These are phyloP conservation scores for Odocoileus hemionus DNA, from an alignment of 2,113 vertebrate species.

Conservation along the genomic window DNA sequence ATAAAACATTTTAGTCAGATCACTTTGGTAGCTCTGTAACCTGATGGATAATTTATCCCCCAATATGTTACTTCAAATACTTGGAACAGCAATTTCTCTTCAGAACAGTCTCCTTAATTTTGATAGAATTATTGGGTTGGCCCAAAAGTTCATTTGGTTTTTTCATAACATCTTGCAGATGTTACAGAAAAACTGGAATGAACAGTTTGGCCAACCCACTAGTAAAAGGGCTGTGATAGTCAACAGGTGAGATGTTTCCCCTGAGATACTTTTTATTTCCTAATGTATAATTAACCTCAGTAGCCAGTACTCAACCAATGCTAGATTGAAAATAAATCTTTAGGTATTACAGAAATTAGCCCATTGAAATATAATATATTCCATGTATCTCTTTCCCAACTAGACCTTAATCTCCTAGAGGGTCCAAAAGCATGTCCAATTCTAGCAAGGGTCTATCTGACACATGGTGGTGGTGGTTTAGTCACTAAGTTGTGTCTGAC, in stretches of 20 bases:
- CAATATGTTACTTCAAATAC: not conserved
- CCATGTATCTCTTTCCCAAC: not conserved
- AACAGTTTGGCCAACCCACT: not conserved
- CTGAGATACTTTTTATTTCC: not conserved
- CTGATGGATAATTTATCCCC: not conserved
- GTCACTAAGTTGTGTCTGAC: not conserved
- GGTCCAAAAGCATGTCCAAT: not conserved
- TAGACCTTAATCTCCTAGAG: not conserved
- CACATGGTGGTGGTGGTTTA: not conserved
- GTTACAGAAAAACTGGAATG: not conserved
- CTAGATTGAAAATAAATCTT: conserved; percentile 7
- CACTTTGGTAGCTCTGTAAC: not conserved
- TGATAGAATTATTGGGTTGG: not conserved
- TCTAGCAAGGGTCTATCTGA: not conserved
- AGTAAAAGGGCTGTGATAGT: not conserved
- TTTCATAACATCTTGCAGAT: not conserved
- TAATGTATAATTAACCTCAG: not conserved
- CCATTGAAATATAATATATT: not conserved
- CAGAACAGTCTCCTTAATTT: not conserved
- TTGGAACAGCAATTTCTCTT: not conserved
- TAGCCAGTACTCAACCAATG: not conserved
- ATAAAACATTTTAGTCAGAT: not conserved
- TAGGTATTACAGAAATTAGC: not conserved
- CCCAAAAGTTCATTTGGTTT: not conserved
- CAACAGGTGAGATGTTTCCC: not conserved